A percentile compares a stretch with the other conserved stretches of the same genome.
phyloP scores from a whole-genome alignment of 2,113 vertebrate genomes.

The Nothobranchius furzeri region DNA sequence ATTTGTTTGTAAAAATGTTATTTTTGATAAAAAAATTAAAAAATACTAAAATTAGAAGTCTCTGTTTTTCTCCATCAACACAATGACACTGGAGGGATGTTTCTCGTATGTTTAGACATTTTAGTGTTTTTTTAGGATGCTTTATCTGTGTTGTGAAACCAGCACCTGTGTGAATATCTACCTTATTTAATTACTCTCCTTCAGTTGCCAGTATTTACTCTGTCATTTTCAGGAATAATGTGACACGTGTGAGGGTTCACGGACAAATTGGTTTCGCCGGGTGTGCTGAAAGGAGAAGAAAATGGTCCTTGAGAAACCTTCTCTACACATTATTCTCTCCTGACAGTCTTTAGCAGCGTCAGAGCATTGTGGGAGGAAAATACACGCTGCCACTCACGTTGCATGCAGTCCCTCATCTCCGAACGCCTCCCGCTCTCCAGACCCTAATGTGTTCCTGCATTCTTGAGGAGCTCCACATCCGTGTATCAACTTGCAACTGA shows the following conservation, averaged over 20 bases:
- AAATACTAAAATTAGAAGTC: too few species aligned
- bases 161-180: background rate
- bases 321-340: background rate
- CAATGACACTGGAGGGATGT: background rate
- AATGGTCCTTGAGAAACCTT: background rate
- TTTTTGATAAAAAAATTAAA: background rate
- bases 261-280: background rate
- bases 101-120: background rate
- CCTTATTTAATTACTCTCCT: conserved; percentile 1
- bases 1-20: background rate
- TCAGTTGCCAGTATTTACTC: background rate
- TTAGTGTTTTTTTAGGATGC: background rate
- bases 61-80: background rate
- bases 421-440: background rate
- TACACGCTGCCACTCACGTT: background rate
- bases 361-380: background rate
- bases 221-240: background rate
- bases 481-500: background rate
- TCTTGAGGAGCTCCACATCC: background rate
- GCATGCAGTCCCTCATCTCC: background rate
- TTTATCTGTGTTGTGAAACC: background rate
- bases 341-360: background rate
- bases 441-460: background rate
- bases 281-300: background rate
- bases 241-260: background rate